Conservation (phyloP, 2,888 invertebrate genomes). For the Amphipoea lucens region DNA sequence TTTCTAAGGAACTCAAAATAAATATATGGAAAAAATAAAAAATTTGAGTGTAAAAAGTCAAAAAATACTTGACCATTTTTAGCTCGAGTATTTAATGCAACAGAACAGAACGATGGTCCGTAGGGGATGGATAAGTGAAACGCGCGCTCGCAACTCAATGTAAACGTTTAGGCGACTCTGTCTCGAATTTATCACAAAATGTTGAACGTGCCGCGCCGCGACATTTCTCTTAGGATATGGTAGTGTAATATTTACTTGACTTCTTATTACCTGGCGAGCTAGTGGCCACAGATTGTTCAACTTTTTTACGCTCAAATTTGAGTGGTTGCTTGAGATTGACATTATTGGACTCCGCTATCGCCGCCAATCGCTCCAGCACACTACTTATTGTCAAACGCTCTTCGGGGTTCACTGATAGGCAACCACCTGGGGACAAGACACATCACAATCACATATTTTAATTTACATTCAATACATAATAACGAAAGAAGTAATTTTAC, state of each 20-base stretch:
- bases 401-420: constrained; percentile 95
- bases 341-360: constrained; percentile 96
- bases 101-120: constrained; percentile 86
- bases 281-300: constrained; percentile 91
- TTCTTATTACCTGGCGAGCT: constrained; percentile 91
- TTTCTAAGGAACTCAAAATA: constrained; percentile 82
- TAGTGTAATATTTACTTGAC: constrained; percentile 91
- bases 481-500: constrained; percentile 71
- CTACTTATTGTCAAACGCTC: constrained; percentile 94
- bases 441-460: constrained; percentile 39
- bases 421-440: constrained; percentile 91
- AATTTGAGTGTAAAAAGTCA: constrained; percentile 91
- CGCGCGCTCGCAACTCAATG: constrained; percentile 74
- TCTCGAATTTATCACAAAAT: constrained; percentile 74
- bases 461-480: constrained; percentile 34
- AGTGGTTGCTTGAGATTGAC: constrained; percentile 95
- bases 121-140: constrained; percentile 72
- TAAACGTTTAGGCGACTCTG: constrained; percentile 65
- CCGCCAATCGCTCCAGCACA: constrained; percentile 95
- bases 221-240: constrained; percentile 87
- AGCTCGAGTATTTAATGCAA: constrained; percentile 89
- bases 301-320: constrained; percentile 92
- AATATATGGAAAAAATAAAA: constrained; percentile 78
- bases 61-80: constrained; percentile 91
- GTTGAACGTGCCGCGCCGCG: constrained; percentile 74